Evolutionary conservation across 2,888 invertebrate species (phyloP).

Genomic region (Epinotia bilunana): DNA sequence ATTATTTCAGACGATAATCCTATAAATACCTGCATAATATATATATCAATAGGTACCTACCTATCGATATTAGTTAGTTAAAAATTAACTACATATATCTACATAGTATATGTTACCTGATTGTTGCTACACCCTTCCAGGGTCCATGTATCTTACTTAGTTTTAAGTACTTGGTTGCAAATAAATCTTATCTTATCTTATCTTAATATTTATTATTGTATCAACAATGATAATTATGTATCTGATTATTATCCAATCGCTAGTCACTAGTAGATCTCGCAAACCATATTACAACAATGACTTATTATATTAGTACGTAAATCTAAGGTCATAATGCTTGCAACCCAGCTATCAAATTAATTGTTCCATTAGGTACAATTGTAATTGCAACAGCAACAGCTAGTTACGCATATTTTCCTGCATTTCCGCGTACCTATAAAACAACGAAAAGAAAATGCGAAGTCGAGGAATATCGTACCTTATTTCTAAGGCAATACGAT

Average conservation of each 20-base stretch:
- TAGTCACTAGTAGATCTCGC: not conserved
- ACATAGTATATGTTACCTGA: no score
- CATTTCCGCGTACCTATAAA: conserved; percentile 15
- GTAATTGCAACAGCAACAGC: conserved; percentile 19
- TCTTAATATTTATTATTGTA: no score
- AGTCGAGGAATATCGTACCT: not conserved
- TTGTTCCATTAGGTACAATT: conserved; percentile 21
- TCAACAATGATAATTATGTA: not conserved
- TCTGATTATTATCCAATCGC: not conserved
- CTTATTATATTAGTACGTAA: conserved; percentile 19
- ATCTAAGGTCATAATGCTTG: conserved; percentile 21
- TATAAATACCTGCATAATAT: no score
- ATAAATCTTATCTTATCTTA: no score
- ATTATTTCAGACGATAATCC: no score
- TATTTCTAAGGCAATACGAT: not conserved
- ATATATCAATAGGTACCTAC: no score
- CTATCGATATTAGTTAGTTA: no score
- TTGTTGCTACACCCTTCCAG: no score
- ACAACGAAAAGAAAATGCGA: not conserved
- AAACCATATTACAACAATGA: not conserved
- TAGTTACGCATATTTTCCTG: conserved; percentile 22
- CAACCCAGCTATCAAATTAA: conserved; percentile 22
- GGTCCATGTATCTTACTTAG: no score
- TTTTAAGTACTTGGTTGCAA: no score
- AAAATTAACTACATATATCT: no score